Evolutionary conservation across 92 coral and sea anemone species (phyloP).

Genomic region (Epizoanthus illoricatus): DNA sequence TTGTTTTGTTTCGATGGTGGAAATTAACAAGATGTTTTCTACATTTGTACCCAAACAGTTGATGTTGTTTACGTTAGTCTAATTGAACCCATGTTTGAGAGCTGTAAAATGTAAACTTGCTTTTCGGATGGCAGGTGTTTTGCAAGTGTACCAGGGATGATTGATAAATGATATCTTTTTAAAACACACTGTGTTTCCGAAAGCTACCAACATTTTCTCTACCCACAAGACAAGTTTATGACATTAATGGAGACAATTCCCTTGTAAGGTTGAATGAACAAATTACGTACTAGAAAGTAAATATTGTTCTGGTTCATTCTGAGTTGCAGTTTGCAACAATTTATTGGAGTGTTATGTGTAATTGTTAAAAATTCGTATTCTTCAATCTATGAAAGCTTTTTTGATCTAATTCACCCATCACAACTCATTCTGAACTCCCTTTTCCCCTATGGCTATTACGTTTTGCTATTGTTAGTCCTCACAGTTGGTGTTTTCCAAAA

Average conservation of each 20-base stretch:
- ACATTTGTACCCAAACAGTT: too few relatives aligned
- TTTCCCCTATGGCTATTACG: neutral
- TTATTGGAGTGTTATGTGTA: conserved; percentile 4
- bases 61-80: neutral
- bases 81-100: neutral
- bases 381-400: neutral
- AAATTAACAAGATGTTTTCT: too few relatives aligned
- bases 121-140: neutral
- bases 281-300: neutral
- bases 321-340: neutral
- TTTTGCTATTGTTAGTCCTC: neutral
- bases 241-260: neutral
- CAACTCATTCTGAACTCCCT: neutral
- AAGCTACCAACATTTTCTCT: neutral
- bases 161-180: conserved; percentile 1
- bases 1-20: too few relatives aligned
- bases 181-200: neutral
- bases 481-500: too few relatives aligned
- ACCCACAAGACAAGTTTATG: neutral
- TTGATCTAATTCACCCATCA: neutral
- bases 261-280: conserved; percentile 12
- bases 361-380: neutral
- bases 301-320: conserved; percentile 17
- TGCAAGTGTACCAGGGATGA: neutral
- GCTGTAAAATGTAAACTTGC: neutral